Evolutionary conservation across 2,888 invertebrate species (phyloP), one percentile per base, ranked within the genome.

Genomic region (Drosophila merina): DNA sequence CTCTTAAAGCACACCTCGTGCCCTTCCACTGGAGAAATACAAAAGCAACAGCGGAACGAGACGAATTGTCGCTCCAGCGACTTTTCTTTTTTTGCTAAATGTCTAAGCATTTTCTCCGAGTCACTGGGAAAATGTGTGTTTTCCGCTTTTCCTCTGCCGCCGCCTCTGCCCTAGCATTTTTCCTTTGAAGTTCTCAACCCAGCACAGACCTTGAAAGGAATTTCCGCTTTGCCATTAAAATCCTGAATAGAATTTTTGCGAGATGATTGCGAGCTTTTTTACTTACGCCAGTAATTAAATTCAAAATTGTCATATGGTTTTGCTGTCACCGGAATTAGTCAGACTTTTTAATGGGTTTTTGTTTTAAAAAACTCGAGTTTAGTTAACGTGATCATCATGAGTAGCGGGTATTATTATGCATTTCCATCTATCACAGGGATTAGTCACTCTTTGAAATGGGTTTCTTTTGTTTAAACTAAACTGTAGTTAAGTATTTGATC

Each of bases 1-100:
- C 2, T 36, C 20, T 20, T 20, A 20, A 20, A 2, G 36, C 36
- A 36, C 36, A n/a, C n/a, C 36, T n/a, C 42, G 14, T 42, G 7
- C 20, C 42, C 42, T 9, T 25, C 9, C 30, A 5, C 33, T 45
- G 6, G 31, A 45, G 40, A 40, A 55, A 55, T 33, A 20, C 31
- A 12, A 44, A 33, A 25, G 26, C 55, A 31, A 20, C 31, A 42
- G 57, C 57, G 57, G 51, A 57, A 57, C 57, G 51, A 12, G 26
- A 20, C 33, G 12, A 42, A 57, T 25, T 42, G 57, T 57, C 42
- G 57, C 57, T 57, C 31, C 31, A 57, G 57, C 51, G 57, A 42
- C 31, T 51, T 57, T 51, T 57, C 40, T 50, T 42, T 8, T n/a
- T 31, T 8, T 31, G n/a, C 10, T 49, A 31, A 33, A n/a, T 54